Evolutionary conservation across 2,113 vertebrate species (phyloP).

Genomic region (Sardina pilchardus): DNA sequence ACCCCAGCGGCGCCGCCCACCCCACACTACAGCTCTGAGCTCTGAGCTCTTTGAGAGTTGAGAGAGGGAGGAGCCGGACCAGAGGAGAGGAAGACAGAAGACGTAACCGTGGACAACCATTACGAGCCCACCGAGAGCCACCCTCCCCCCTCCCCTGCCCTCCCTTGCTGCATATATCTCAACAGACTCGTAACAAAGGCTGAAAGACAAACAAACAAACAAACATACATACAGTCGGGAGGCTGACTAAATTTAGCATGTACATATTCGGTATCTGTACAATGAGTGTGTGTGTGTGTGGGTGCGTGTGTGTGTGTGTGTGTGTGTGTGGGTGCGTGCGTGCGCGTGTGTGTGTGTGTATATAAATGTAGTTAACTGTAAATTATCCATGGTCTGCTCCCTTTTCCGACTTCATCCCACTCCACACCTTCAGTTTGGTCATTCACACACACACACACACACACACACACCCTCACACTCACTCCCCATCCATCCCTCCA

Average conservation of each 20-base stretch:
- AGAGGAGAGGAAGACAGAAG: neutral
- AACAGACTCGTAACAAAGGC: neutral
- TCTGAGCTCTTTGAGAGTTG: too few relatives aligned
- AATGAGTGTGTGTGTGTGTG: conserved; percentile 53
- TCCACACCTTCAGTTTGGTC: neutral
- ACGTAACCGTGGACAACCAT: conserved; percentile 19
- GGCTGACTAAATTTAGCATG: conserved; percentile 52
- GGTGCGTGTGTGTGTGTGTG: neutral
- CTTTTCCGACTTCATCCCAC: neutral
- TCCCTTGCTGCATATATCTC: conserved; percentile 5
- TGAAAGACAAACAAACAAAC: conserved; percentile 37
- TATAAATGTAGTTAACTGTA: conserved; percentile 73
- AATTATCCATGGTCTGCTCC: conserved; percentile 56
- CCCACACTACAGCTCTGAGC: neutral
- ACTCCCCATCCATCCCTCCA: neutral
- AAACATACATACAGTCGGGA: conserved; percentile 39
- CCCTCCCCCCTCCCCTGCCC: neutral
- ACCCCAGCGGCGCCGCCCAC: neutral
- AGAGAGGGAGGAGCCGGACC: neutral
- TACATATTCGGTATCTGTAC: conserved; percentile 72
- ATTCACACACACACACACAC: neutral
- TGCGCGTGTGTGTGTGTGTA: conserved; percentile 32
- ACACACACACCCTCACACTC: neutral
- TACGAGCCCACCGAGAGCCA: neutral
- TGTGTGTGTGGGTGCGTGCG: conserved; percentile 20